These are phyloP conservation scores for Tamandua tetradactyla DNA, from an alignment of 2,797 vertebrate species.

Conservation along the genomic window DNA sequence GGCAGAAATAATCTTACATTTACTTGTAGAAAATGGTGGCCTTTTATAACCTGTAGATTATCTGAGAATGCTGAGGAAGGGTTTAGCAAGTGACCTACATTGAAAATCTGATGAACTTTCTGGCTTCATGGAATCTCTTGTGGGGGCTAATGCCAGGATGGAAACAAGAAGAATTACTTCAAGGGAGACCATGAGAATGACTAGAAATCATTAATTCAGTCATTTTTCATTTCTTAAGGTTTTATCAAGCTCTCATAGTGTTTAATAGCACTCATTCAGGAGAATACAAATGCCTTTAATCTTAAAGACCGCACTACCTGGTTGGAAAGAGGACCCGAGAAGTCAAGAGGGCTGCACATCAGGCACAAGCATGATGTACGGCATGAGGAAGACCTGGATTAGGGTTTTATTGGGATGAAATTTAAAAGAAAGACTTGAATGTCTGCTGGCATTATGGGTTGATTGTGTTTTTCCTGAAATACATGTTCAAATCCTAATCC, in stretches of 20 bases:
- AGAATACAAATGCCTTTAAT: not conserved
- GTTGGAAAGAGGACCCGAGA: not conserved
- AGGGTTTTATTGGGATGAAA: rapidly evolving
- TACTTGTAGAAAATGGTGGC: not conserved
- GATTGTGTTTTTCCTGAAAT: too few species aligned
- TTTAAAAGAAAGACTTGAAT: not conserved
- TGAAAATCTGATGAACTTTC: not conserved
- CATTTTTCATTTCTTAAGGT: not conserved
- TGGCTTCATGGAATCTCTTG: not conserved
- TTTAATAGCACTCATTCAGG: not conserved
- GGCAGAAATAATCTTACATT: not conserved
- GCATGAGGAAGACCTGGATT: rapidly evolving
- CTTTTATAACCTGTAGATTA: not conserved
- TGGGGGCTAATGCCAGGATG: not conserved
- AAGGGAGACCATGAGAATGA: not conserved
- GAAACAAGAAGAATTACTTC: not conserved
- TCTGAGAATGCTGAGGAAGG: not conserved
- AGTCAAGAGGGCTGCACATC: not conserved
- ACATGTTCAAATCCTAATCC: too few species aligned
- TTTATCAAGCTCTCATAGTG: not conserved
- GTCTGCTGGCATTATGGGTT: too few species aligned
- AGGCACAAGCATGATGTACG: too few species aligned
- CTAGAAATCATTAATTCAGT: not conserved
- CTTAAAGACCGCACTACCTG: not conserved
- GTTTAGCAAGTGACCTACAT: not conserved